Conservation (phyloP, 2,888 invertebrate genomes). For the Catocala sponsa region DNA sequence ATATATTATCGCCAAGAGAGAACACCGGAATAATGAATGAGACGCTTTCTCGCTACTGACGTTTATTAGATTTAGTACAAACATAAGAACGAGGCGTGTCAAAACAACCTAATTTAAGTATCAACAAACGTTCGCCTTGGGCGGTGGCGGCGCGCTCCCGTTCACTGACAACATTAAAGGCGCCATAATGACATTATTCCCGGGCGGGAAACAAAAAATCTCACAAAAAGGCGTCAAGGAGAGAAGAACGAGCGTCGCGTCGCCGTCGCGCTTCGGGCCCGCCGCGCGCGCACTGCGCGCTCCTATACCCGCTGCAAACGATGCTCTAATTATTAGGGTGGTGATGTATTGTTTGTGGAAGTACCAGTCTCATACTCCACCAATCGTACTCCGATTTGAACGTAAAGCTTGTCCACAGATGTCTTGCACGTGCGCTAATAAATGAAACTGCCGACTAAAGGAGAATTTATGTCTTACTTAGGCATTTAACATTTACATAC, state of each 20-base stretch:
- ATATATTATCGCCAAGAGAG: constrained; percentile 62
- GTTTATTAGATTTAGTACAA: constrained; percentile 87
- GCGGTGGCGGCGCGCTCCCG: constrained; percentile 78
- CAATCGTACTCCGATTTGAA: constrained; percentile 45
- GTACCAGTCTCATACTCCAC: constrained; percentile 38
- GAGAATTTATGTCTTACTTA: constrained; percentile 49
- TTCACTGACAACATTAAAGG: constrained; percentile 87
- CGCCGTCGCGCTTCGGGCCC: constrained; percentile 38
- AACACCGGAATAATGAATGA: constrained; percentile 75
- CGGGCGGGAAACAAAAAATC: constrained; percentile 83
- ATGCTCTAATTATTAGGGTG: constrained; percentile 75
- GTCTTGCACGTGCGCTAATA: constrained; percentile 54
- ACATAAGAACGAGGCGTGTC: constrained; percentile 87
- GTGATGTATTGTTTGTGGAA: constrained; percentile 72
- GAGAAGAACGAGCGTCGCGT: constrained; percentile 70
- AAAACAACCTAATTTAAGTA: constrained; percentile 88
- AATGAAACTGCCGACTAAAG: constrained; percentile 51
- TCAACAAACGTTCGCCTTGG: constrained; percentile 88
- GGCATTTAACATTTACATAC: constrained; percentile 38
- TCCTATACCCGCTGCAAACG: constrained; percentile 56
- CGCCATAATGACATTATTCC: constrained; percentile 88
- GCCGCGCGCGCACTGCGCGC: constrained; percentile 49
- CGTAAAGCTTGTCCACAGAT: constrained; percentile 47
- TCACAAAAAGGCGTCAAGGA: constrained; percentile 83
- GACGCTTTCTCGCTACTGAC: constrained; percentile 76